Evolutionary conservation across 2,113 vertebrate genomes (phyloP).

Genomic region (Sialia sialis): DNA sequence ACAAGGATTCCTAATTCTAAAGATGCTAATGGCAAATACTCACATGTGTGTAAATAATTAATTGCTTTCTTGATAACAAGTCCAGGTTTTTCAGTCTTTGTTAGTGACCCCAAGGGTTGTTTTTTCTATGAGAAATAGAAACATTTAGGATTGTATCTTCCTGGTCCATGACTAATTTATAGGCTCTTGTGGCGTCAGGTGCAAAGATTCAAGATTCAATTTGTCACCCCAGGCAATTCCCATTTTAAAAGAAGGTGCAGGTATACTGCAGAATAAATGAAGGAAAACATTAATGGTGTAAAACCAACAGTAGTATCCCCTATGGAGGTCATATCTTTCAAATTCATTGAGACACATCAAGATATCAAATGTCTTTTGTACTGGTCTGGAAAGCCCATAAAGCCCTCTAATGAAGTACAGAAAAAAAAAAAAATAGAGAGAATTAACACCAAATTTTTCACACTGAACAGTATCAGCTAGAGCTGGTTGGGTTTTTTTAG

Average conservation of each 20-base stretch:
- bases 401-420: slow-evolving; percentile 14
- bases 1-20: slow-evolving; percentile 37
- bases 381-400: slow-evolving; percentile 27
- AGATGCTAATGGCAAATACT: slow-evolving; percentile 23
- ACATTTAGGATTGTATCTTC: slow-evolving; percentile 57
- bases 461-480: not conserved
- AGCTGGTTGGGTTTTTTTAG: not conserved
- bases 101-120: slow-evolving; percentile 34
- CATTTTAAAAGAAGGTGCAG: slow-evolving; percentile 45
- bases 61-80: slow-evolving; percentile 56
- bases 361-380: slow-evolving; percentile 21
- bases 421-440: not conserved
- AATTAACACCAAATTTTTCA: not conserved
- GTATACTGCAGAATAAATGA: slow-evolving; percentile 56
- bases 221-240: slow-evolving; percentile 63
- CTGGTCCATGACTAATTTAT: slow-evolving; percentile 73
- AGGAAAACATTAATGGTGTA: slow-evolving; percentile 41
- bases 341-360: slow-evolving; percentile 28
- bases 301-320: slow-evolving; percentile 37
- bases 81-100: slow-evolving; percentile 47
- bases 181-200: slow-evolving; percentile 59
- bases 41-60: slow-evolving; percentile 68
- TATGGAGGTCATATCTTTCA: slow-evolving; percentile 14
- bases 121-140: slow-evolving; percentile 43
- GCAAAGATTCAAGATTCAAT: slow-evolving; percentile 64